These are phyloP conservation scores for Ranitomeya variabilis DNA, from an alignment of 2,113 vertebrate genomes.

Conservation along the genomic window DNA sequence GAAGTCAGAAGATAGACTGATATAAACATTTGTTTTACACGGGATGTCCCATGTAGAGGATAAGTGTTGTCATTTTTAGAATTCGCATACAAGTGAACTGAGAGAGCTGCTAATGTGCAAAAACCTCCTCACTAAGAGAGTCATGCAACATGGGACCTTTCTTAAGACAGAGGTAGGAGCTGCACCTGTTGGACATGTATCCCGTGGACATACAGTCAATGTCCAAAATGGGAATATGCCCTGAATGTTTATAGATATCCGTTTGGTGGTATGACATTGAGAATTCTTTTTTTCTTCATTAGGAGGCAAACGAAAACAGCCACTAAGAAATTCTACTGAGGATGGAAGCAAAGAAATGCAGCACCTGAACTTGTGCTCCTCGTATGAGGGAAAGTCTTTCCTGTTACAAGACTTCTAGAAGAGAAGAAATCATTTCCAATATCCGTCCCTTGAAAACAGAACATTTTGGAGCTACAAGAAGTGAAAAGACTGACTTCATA, in stretches of 20 bases:
- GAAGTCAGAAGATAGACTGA: background rate
- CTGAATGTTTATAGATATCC: background rate
- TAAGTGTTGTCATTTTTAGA: no score
- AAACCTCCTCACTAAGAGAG: no score
- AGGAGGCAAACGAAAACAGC: slow-evolving; percentile 4
- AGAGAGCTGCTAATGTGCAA: no score
- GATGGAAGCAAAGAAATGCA: background rate
- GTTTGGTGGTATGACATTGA: background rate
- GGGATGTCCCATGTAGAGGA: no score
- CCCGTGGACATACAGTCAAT: no score
- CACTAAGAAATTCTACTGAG: slow-evolving; percentile 31
- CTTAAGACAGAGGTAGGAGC: no score
- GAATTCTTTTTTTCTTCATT: background rate
- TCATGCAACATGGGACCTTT: no score
- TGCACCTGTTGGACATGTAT: no score
- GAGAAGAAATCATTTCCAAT: background rate
- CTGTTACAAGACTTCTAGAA: background rate
- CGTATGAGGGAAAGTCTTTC: background rate
- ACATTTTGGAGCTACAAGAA: background rate
- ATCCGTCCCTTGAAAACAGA: background rate
- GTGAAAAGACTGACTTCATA: background rate
- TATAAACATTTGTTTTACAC: no score
- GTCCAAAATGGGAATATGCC: no score
- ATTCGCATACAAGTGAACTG: no score
- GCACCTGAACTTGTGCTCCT: background rate